Conservation (phyloP, 92 coral and sea anemone species). For the Hydrozoanthus gracilis region DNA sequence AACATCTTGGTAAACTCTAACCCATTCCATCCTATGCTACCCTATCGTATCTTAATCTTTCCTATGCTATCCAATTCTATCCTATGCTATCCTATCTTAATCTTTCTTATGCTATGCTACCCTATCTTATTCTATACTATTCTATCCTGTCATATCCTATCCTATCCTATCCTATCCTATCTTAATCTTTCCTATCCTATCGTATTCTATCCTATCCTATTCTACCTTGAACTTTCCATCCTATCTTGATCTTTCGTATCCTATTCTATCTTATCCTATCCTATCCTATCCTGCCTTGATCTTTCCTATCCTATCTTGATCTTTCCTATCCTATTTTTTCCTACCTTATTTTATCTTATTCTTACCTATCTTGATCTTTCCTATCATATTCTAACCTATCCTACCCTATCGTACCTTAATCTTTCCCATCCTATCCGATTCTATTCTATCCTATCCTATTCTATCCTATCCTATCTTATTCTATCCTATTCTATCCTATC, state of each 20-base stretch:
- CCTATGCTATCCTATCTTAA: background rate
- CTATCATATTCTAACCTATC: background rate
- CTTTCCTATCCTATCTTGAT: background rate
- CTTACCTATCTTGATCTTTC: background rate
- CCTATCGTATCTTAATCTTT: background rate
- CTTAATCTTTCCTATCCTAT: background rate
- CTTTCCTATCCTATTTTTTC: background rate
- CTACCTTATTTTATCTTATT: no score
- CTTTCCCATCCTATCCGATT: background rate
- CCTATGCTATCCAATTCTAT: background rate
- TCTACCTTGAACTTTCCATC: background rate
- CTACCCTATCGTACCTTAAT: background rate
- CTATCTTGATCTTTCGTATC: background rate
- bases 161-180: background rate
- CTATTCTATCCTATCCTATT: background rate
- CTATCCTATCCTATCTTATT: background rate
- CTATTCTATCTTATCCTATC: background rate
- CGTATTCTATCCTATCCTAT: background rate
- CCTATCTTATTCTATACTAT: background rate
- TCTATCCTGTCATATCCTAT: background rate
- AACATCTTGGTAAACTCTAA: no score
- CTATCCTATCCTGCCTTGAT: background rate
- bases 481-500: no score
- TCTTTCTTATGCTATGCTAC: background rate
- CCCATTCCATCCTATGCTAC: no score